A percentile compares a stretch with the other conserved stretches of the same genome.
Conservation (phyloP, 2,888 invertebrate genomes). For the Platycheirus albimanus region DNA sequence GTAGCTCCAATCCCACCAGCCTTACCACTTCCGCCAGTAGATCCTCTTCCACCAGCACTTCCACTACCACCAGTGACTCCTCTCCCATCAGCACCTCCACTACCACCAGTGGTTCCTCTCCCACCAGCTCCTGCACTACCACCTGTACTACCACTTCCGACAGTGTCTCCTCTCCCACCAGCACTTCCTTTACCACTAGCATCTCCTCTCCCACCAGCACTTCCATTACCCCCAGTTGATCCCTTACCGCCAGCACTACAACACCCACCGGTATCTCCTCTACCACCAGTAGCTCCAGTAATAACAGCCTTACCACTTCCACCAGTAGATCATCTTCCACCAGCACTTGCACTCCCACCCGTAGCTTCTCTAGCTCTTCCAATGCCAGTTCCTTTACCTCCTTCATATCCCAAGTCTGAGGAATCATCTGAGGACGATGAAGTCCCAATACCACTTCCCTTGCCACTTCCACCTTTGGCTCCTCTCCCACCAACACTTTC, state of each 20-base stretch:
- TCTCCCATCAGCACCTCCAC: too few species aligned
- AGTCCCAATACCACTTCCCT: background rate
- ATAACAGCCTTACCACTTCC: background rate
- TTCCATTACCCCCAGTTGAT: background rate
- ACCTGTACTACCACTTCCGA: too few species aligned
- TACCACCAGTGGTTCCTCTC: too few species aligned
- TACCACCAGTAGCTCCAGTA: background rate
- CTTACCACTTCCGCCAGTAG: background rate
- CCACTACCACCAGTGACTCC: conserved; percentile 1
- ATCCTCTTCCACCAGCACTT: background rate
- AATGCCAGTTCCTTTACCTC: background rate
- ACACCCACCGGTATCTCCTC: background rate
- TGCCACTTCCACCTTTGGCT: background rate
- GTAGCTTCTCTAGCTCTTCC: background rate
- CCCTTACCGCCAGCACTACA: background rate
- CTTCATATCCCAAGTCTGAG: background rate
- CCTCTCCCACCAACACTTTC: background rate
- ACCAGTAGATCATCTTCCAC: background rate
- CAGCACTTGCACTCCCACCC: background rate
- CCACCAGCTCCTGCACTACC: too few species aligned
- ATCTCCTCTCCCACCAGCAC: too few species aligned
- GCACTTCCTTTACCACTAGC: background rate
- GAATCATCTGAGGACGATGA: too few species aligned
- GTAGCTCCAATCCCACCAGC: background rate
- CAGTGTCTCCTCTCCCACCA: too few species aligned